Evolutionary conservation across 2,113 vertebrate genomes (phyloP), one percentile per base, ranked within the genome.

Genomic region (Thalassarche chlororhynchos): DNA sequence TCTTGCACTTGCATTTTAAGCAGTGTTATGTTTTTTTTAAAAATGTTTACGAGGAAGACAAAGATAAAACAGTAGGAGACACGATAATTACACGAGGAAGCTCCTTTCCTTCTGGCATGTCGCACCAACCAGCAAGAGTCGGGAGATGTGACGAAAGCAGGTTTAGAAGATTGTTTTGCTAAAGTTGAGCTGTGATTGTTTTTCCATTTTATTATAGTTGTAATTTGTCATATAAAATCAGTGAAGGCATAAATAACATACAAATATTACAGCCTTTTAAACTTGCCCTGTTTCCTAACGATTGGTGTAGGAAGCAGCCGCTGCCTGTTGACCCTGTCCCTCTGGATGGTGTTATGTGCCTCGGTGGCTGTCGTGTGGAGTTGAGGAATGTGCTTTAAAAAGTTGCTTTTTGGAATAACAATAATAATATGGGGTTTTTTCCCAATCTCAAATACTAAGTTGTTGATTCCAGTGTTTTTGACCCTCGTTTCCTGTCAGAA

Each of bases 1-100:
- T 17, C 57, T 85, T 76, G 42, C 47, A 34, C 32, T 87, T 84
- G 61, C 40, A 75, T 94, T 95, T 94, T 72, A 79, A 89, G 81
- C 47, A 64, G 11, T 2, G 2, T 72, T 87, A 54, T 57, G 14
- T 13, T 49, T 42, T 91, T 89, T 32, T 24, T n/a, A 8, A 2
- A 72, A 84, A 25, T 25, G 18, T 89, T 75, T n/a, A 16, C 42
- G 74, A 61, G 66, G 31, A 87, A 87, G 69, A 42, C 64, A 62
- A 70, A 90, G 84, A 76, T 80, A 65, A 77, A 87, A 47, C 51
- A 46, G 52, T 36, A 57, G 61, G 55, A 92, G 84, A 79, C 16
- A 2, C 2, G 17, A 20, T 75, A 91, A 85, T 94, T 87, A 78
- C 40, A 42, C 0, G 0, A 32, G 54, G 64, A 17, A 93, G 34